Evolutionary conservation across 2,888 invertebrate species (phyloP).

Genomic region (Pasiphila rectangulata): DNA sequence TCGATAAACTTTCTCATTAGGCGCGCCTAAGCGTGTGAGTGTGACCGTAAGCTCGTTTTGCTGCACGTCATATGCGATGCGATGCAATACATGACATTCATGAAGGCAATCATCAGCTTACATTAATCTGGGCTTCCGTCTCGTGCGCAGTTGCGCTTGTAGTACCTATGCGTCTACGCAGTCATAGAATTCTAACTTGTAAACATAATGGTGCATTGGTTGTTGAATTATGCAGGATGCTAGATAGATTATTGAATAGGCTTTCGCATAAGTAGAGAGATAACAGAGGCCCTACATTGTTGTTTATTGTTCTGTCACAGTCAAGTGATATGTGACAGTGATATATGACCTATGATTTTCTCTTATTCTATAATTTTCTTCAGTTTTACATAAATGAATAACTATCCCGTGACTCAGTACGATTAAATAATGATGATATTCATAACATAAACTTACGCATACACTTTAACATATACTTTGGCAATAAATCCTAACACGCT

Average conservation of each 20-base stretch:
- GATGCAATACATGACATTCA: slow-evolving; percentile 64
- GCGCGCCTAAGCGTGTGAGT: slow-evolving; percentile 79
- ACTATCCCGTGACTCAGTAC: too few relatives aligned
- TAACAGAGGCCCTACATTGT: slow-evolving; percentile 18
- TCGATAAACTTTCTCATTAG: slow-evolving; percentile 81
- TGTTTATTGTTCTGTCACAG: slow-evolving; percentile 25
- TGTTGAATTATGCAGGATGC: slow-evolving; percentile 36
- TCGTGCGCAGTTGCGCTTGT: slow-evolving; percentile 41
- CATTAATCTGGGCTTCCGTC: slow-evolving; percentile 43
- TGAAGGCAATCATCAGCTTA: slow-evolving; percentile 61
- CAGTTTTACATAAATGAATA: neutral
- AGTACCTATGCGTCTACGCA: slow-evolving; percentile 39
- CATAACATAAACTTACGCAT: too few relatives aligned
- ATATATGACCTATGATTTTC: neutral
- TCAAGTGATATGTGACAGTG: slow-evolving; percentile 3
- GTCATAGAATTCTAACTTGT: slow-evolving; percentile 36
- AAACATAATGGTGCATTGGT: slow-evolving; percentile 35
- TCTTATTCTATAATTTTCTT: neutral
- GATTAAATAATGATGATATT: too few relatives aligned
- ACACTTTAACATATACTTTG: too few relatives aligned
- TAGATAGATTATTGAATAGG: slow-evolving; percentile 35
- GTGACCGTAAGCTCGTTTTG: slow-evolving; percentile 77
- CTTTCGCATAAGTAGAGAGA: slow-evolving; percentile 28
- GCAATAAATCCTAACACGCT: too few relatives aligned
- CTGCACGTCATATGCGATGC: slow-evolving; percentile 67